phyloP scores from a whole-genome alignment of 1,140 invertebrate genomes.

The Euura lappo region DNA sequence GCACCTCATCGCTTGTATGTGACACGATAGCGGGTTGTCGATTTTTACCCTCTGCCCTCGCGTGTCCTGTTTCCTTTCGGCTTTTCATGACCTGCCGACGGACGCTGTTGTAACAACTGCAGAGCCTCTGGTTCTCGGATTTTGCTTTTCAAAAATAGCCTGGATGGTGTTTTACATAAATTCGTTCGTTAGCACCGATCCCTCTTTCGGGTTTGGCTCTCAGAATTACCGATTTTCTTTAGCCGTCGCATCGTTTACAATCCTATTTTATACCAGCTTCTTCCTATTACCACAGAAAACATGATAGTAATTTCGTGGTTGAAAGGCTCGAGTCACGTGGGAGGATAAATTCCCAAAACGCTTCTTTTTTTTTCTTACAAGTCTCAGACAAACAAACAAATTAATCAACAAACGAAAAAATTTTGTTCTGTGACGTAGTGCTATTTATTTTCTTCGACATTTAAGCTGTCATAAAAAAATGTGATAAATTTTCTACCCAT shows the following conservation, averaged over 20 bases:
- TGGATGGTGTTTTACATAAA: background rate
- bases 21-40: background rate
- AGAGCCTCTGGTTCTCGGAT: background rate
- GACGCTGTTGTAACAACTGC: slow-evolving; percentile 13
- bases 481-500: too few relatives aligned
- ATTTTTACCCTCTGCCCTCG: background rate
- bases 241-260: background rate
- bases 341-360: too few relatives aligned
- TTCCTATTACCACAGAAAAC: background rate
- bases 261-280: background rate
- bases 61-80: slow-evolving; percentile 4
- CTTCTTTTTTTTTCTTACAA: too few relatives aligned
- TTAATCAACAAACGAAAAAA: too few relatives aligned
- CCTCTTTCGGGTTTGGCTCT: background rate
- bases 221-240: background rate
- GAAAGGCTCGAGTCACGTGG: too few relatives aligned
- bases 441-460: too few relatives aligned
- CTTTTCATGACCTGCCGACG: slow-evolving; percentile 12
- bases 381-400: too few relatives aligned
- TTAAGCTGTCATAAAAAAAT: too few relatives aligned
- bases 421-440: too few relatives aligned
- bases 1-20: background rate
- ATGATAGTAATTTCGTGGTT: background rate
- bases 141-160: slow-evolving; percentile 1
- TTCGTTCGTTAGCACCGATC: slow-evolving; percentile 1